These are phyloP conservation scores for Oxytorus armatus DNA, from an alignment of 2,888 invertebrate species.

Conservation along the genomic window DNA sequence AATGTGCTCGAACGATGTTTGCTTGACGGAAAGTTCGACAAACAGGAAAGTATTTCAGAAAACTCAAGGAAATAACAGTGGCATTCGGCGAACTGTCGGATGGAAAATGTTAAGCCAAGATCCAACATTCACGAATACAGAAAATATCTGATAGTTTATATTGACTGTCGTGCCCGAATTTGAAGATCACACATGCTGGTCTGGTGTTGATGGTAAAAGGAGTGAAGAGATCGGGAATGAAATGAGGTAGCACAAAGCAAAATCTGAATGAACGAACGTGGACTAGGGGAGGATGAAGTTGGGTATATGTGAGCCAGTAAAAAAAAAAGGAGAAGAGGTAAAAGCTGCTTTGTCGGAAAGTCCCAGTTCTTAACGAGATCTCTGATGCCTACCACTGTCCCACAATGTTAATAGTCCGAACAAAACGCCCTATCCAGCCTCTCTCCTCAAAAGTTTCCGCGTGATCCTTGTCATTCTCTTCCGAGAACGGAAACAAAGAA, in stretches of 20 bases:
- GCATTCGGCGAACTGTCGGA: background rate
- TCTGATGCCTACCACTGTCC: constrained; percentile 59
- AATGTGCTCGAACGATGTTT: constrained; percentile 46
- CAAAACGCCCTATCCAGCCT: constrained; percentile 40
- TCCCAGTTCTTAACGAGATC: constrained; percentile 64
- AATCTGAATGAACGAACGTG: constrained; percentile 40
- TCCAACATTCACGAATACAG: background rate
- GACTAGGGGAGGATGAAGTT: constrained; percentile 12
- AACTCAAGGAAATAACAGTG: constrained; percentile 3
- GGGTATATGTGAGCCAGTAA: background rate
- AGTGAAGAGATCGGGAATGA: constrained; percentile 25
- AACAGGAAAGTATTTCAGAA: constrained; percentile 30
- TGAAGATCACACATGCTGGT: background rate
- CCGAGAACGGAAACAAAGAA: constrained; percentile 70
- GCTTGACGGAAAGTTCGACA: constrained; percentile 29
- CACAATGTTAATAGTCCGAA: constrained; percentile 37
- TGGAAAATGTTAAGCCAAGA: background rate
- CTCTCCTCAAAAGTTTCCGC: constrained; percentile 15
- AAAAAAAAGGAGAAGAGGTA: background rate
- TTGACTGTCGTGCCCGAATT: constrained; percentile 11
- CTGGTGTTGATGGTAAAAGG: background rate
- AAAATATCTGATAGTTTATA: background rate
- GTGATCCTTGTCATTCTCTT: constrained; percentile 60
- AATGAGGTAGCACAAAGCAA: constrained; percentile 34
- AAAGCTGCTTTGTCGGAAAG: constrained; percentile 53